Conservation (phyloP, 2,888 invertebrate species). For the Chymomyza amoena region DNA sequence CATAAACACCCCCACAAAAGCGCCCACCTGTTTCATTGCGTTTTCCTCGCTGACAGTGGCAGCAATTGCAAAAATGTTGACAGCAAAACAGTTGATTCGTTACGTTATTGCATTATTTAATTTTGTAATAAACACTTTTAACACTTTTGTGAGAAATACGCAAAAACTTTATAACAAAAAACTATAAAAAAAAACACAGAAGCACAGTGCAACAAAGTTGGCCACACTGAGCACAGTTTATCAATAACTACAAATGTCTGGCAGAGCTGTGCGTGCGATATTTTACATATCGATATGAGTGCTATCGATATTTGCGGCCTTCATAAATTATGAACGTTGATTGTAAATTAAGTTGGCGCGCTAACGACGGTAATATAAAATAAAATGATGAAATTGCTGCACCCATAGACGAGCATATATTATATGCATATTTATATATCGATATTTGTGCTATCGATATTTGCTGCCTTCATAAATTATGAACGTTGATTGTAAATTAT, state of each 20-base stretch:
- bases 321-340: neutral
- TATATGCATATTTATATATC: neutral
- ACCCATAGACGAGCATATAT: too few relatives aligned
- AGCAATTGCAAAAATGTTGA: neutral
- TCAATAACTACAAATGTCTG: neutral
- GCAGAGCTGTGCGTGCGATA: neutral
- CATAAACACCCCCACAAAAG: conserved; percentile 38
- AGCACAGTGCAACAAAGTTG: conserved; percentile 10
- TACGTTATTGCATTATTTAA: neutral
- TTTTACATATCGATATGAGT: neutral
- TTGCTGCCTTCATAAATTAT: neutral
- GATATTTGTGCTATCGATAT: neutral
- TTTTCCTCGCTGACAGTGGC: neutral
- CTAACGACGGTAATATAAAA: neutral
- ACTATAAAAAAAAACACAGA: conserved; percentile 7
- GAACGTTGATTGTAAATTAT: neutral
- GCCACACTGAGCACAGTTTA: neutral
- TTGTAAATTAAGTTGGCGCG: neutral
- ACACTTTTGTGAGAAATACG: neutral
- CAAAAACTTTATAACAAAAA: conserved; percentile 11
- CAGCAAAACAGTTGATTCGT: neutral
- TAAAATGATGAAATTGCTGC: neutral
- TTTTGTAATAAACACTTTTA: neutral
- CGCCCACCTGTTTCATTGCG: conserved; percentile 45
- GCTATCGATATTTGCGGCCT: neutral